Conservation (phyloP, 2,797 vertebrate species). For the Tadarida brasiliensis region DNA sequence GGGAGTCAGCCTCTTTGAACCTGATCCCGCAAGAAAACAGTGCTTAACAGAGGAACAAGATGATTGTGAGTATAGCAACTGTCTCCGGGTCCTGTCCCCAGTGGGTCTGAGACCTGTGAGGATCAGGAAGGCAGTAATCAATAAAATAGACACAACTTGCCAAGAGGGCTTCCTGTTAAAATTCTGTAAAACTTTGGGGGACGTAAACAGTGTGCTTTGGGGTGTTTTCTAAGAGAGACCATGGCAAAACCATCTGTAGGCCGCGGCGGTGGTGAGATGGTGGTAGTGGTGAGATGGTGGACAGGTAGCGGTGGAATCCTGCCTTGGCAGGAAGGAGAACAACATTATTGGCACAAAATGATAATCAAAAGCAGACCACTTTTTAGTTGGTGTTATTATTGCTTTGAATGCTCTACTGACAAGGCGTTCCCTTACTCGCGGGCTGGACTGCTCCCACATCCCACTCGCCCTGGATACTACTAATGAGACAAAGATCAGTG, state of each 20-base stretch:
- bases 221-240: not conserved
- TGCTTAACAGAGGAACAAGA: not conserved
- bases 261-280: not conserved
- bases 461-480: rapidly evolving
- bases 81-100: not conserved
- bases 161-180: not conserved
- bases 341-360: not conserved
- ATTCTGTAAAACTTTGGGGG: not conserved
- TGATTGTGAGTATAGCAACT: not conserved
- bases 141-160: not conserved
- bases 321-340: not conserved
- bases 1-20: not conserved
- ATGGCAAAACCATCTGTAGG: not conserved
- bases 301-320: not conserved
- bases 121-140: not conserved
- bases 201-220: not conserved
- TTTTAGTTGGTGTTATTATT: not conserved
- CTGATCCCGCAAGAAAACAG: not conserved
- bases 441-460: not conserved
- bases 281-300: not conserved
- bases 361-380: not conserved
- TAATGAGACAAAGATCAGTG: not conserved
- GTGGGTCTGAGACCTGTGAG: not conserved
- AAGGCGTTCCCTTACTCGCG: not conserved
- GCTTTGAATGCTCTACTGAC: not conserved